Conservation (phyloP, 2,797 vertebrate genomes). For the Gymnodraco acuticeps region DNA sequence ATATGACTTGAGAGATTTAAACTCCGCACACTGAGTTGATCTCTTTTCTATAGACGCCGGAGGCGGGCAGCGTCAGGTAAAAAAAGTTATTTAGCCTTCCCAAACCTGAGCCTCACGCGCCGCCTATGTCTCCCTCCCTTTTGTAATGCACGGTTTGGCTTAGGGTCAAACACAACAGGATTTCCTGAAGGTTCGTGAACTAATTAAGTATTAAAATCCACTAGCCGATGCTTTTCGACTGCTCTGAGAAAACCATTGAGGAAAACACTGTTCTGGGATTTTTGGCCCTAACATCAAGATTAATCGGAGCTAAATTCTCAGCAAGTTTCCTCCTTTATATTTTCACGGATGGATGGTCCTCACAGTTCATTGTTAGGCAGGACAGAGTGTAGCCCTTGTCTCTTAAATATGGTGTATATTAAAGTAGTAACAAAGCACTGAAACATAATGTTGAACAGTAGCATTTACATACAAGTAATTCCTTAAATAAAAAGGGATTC, state of each 20-base stretch:
- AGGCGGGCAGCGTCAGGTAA: too few relatives aligned
- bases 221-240: conserved; percentile 1
- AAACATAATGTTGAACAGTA: not conserved
- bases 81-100: too few relatives aligned
- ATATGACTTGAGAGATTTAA: too few relatives aligned
- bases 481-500: not conserved
- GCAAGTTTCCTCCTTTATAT: conserved; percentile 2
- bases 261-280: conserved; percentile 34
- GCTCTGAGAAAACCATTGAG: conserved; percentile 33
- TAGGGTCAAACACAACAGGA: conserved; percentile 12
- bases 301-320: conserved; percentile 38
- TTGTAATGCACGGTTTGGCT: conserved; percentile 13
- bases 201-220: conserved; percentile 35
- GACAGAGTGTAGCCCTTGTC: conserved; percentile 4
- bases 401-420: not conserved
- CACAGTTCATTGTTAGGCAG: not conserved
- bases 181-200: conserved; percentile 41
- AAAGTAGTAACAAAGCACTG: not conserved
- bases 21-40: too few relatives aligned
- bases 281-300: conserved; percentile 25
- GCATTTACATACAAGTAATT: not conserved
- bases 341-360: conserved; percentile 28
- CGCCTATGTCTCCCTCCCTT: not conserved
- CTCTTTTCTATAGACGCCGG: too few relatives aligned
- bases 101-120: too few relatives aligned